phyloP scores from a whole-genome alignment of 2,797 vertebrate genomes.

The Antennarius maculatus region DNA sequence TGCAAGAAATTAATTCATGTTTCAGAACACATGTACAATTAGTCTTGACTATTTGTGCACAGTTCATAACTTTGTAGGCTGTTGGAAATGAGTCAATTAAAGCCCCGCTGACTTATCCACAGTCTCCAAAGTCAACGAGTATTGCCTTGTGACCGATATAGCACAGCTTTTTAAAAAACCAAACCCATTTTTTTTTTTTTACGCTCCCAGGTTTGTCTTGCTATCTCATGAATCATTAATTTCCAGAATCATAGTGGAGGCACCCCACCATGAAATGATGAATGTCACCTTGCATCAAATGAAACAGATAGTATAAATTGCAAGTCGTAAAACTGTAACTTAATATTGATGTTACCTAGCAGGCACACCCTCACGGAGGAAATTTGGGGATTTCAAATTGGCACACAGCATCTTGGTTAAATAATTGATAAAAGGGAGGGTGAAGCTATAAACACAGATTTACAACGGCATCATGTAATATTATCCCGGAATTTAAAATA shows the following conservation, averaged over 20 bases:
- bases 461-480: constrained; percentile 49
- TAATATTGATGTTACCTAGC: constrained; percentile 44
- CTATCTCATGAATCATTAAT: constrained; percentile 60
- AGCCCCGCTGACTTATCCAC: background rate
- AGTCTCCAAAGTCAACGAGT: constrained; percentile 14
- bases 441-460: constrained; percentile 66
- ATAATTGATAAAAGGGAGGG: constrained; percentile 70
- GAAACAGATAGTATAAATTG: constrained; percentile 56
- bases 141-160: constrained; percentile 2
- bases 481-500: constrained; percentile 56
- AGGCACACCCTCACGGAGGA: constrained; percentile 49
- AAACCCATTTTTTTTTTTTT: background rate
- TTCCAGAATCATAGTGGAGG: constrained; percentile 44
- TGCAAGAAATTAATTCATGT: constrained; percentile 24
- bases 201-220: constrained; percentile 33
- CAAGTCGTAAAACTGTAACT: constrained; percentile 40
- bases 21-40: constrained; percentile 42
- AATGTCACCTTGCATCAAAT: constrained; percentile 56
- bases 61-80: background rate
- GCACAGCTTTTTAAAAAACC: background rate
- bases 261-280: constrained; percentile 38
- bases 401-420: constrained; percentile 64
- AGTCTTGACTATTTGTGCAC: constrained; percentile 16
- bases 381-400: constrained; percentile 56
- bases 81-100: constrained; percentile 11